phyloP scores from a whole-genome alignment of 1,140 invertebrate genomes.

The Aphidius ervi region DNA sequence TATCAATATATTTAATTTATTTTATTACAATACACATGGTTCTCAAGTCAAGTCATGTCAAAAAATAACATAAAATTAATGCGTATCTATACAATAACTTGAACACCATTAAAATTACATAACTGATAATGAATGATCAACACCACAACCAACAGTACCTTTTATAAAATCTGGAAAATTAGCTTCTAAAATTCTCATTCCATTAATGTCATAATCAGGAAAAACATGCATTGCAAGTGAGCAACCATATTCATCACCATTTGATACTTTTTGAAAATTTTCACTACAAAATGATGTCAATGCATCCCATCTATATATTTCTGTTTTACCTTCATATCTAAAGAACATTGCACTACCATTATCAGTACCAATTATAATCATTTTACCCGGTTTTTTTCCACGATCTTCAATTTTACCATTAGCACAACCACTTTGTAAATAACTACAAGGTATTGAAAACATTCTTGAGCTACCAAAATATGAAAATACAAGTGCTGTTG shows the following conservation, averaged over 20 bases:
- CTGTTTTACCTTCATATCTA: conserved; percentile 49
- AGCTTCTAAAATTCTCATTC: conserved; percentile 59
- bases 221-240: conserved; percentile 57
- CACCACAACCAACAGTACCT: conserved; percentile 59
- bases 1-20: too few species aligned
- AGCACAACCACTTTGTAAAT: conserved; percentile 53
- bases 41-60: too few species aligned
- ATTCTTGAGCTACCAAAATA: conserved; percentile 56
- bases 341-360: conserved; percentile 58
- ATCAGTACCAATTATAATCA: conserved; percentile 61
- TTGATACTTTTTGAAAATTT: conserved; percentile 54
- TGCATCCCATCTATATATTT: conserved; percentile 53
- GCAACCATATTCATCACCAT: conserved; percentile 47
- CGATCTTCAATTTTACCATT: conserved; percentile 55
- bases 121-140: conserved; percentile 53
- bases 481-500: conserved; percentile 55
- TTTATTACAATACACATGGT: too few species aligned
- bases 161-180: conserved; percentile 63
- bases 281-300: conserved; percentile 30
- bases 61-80: too few species aligned
- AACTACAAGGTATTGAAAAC: conserved; percentile 56
- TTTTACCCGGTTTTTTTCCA: conserved; percentile 53
- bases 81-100: not conserved
- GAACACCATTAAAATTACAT: conserved; percentile 39
- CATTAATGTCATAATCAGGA: conserved; percentile 54